Base-by-base conservation (phyloP, 2,113 vertebrate species). In the Albula glossodonta region DNA sequence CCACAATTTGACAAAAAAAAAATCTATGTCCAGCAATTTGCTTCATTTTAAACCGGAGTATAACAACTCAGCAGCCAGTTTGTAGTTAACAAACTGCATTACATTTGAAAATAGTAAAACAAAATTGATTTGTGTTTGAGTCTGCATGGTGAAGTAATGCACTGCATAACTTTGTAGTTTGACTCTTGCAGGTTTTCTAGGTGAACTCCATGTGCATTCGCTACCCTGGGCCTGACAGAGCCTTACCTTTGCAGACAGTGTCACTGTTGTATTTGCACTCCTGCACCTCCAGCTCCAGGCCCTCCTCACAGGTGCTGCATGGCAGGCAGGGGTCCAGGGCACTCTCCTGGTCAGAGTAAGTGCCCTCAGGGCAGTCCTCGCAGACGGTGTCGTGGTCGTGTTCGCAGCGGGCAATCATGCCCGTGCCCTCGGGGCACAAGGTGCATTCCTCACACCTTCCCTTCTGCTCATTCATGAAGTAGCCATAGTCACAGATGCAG, bases 321-420 rank as follows among this genome's bases (percentile, higher is more conserved):
- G 98, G 98, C 88, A 99, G 95, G 92, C 98, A 99, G 77, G 97
- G 97, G 11, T 99, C 97, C 90, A 97, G 93, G 0, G 94, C 96
- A 88, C 96, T 99, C 84, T 97, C 97, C 85, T 97, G 97, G 5
- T 97, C 97, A 0, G 98, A 99, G 94, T 94, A 99, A 0, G 96
- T 98, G 88, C 96, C 96, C 0, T 91, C 91, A 0, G 86, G 91
- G 25, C 98, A 99, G 77, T 93, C 90, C 92, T 99, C 98, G 0
- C 98, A 99, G 53, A 94, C 3, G 0, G 98, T 99, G 94, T 99
- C 95, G 52, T 93, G 96, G 12, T 93, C 86, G 2, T 80, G 89
- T 41, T 92, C 92, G 85, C 98, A 99, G n/a, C 94, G 94, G 79
- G 85, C 87, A 90, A 97, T 90, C 85, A 99, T 96, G 48, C 98